A percentile compares a stretch with the other conserved stretches of the same genome.
phyloP scores from a whole-genome alignment of 1,140 invertebrate genomes.

The Harpegnathos saltator region DNA sequence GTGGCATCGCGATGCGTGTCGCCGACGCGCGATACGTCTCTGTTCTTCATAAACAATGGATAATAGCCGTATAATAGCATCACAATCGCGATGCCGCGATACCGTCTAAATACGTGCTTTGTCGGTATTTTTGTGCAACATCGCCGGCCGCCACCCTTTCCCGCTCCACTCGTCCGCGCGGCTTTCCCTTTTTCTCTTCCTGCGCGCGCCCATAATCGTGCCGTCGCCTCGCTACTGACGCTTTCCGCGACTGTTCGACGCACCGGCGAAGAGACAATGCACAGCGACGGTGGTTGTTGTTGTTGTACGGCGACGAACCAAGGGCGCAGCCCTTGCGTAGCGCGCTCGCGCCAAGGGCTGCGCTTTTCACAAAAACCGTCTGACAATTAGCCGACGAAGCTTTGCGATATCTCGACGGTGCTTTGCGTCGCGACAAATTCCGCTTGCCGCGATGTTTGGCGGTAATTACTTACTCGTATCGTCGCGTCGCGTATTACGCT shows the following conservation, averaged over 20 bases:
- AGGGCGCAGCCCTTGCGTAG: conserved; percentile 63
- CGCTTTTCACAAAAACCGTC: conserved; percentile 75
- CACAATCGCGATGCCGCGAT: conserved; percentile 61
- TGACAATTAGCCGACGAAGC: conserved; percentile 74
- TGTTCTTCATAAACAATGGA: conserved; percentile 65
- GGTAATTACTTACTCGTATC: conserved; percentile 15
- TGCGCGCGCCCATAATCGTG: conserved; percentile 29
- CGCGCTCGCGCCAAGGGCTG: conserved; percentile 68
- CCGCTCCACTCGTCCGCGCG: neutral
- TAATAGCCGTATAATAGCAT: conserved; percentile 57
- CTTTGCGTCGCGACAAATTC: conserved; percentile 34
- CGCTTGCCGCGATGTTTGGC: conserved; percentile 29
- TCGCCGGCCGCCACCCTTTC: conserved; percentile 31
- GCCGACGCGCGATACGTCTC: conserved; percentile 46
- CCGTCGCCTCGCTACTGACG: conserved; percentile 70
- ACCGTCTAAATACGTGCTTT: conserved; percentile 65
- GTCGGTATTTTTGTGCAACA: conserved; percentile 46
- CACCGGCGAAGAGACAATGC: conserved; percentile 74
- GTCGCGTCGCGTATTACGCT: neutral
- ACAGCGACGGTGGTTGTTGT: conserved; percentile 55
- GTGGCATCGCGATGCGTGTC: conserved; percentile 37
- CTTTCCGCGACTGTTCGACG: conserved; percentile 74
- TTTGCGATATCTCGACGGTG: conserved; percentile 48
- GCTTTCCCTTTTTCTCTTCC: conserved; percentile 34
- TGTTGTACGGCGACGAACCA: conserved; percentile 45